These are phyloP conservation scores for Stenotaenia linearis DNA, from an alignment of 2,888 invertebrate species.

Conservation along the genomic window DNA sequence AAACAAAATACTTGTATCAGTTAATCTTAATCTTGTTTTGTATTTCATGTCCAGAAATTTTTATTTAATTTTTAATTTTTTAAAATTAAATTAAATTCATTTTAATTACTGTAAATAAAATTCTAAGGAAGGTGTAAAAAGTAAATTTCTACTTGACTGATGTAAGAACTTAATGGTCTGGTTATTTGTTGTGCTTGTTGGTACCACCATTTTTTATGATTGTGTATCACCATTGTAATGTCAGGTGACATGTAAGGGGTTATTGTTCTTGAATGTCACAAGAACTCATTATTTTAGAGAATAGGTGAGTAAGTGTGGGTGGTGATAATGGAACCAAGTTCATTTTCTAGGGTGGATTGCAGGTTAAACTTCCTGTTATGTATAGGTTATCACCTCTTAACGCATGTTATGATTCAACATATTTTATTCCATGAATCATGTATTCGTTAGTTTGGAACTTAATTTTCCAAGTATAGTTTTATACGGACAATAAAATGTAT, in stretches of 20 bases:
- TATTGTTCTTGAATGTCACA: not conserved
- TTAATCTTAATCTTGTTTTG: too few relatives aligned
- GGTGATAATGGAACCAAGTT: not conserved
- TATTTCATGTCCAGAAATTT: too few relatives aligned
- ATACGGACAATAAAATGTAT: too few relatives aligned
- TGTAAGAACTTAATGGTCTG: not conserved
- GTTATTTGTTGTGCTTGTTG: not conserved
- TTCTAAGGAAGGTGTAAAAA: not conserved
- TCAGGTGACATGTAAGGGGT: not conserved
- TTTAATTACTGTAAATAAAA: too few relatives aligned
- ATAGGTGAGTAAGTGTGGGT: not conserved
- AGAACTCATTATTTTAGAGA: not conserved
- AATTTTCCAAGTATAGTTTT: not conserved
- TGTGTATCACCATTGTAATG: not conserved
- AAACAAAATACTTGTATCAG: not conserved
- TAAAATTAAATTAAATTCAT: too few relatives aligned
- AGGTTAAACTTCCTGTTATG: not conserved
- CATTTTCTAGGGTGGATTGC: not conserved
- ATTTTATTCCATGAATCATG: not conserved
- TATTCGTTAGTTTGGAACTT: not conserved
- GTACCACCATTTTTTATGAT: not conserved
- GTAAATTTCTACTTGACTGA: too few relatives aligned
- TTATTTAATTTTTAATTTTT: too few relatives aligned
- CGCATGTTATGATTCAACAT: not conserved
- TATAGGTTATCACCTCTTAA: not conserved